Base-by-base conservation (phyloP, 2,797 vertebrate genomes). In the Melanotaenia parkinsoni region DNA sequence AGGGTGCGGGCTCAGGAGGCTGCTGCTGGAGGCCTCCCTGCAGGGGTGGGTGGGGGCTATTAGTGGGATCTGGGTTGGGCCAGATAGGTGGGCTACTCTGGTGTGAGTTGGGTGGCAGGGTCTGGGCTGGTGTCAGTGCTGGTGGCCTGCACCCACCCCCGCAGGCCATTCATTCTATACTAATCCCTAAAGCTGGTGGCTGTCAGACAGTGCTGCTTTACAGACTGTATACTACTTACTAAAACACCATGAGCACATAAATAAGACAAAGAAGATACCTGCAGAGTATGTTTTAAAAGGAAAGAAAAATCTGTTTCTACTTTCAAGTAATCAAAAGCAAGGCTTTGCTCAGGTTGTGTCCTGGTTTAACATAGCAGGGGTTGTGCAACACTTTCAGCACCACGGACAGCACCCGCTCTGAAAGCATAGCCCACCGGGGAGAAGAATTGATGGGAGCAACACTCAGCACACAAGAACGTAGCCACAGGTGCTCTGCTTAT, bases 401-500 rank as follows among this genome's bases (percentile, higher is more conserved):
- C 33, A 69, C 0, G 60, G 61, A 84, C 56, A 77, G 76, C 26
- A 11, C 45, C 40, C 11, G 35, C 14, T 58, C 57, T 58, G 24
- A 72, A 67, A 77, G 56, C 1, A 33, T 22, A 30, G 68, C 35
- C 72, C 73, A 58, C 70, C 58, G n/a, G 74, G 43, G 30, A 56
- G 70, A 38, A 45, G 32, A 61, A 63, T 30, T 71, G 66, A 85
- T 74, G 40, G 71, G 40, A 77, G 73, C 16, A 1, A 54, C 58
- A 65, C 79, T 85, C 77, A 79, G 71, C 62, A 77, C 74, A 72
- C 30, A 60, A 5, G 72, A 78, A 70, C 40, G 77, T 84, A 82
- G 81, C 86, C 90, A 88, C 74, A 83, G 79, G 87, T 90, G 85
- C 61, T 58, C 67, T 76, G 64, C 80, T 81, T 77, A 43, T 79